Percentiles rank a stretch among this genome's conserved stretches.
Conservation (phyloP, 1,140 invertebrate species). For the Melitaea cinxia region DNA sequence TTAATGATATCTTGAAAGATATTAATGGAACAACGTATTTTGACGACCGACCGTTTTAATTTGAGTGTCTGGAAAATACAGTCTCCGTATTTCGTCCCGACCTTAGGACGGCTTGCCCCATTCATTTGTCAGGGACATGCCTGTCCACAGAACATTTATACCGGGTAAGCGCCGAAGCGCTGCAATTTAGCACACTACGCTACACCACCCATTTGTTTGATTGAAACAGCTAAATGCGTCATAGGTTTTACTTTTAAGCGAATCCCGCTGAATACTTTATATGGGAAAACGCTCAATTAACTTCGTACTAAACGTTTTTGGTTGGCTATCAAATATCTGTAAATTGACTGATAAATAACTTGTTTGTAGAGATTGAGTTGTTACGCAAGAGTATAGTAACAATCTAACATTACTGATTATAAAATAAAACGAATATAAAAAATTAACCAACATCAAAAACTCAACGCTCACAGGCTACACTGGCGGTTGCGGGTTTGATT, state of each 20-base stretch:
- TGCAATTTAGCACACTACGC: slow-evolving; percentile 35
- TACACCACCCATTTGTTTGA: slow-evolving; percentile 32
- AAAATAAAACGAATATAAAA: too few relatives aligned
- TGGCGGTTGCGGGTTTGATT: too few relatives aligned
- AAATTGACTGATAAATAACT: slow-evolving; percentile 16
- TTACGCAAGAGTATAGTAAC: background rate
- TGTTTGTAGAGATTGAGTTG: background rate
- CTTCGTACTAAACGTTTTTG: slow-evolving; percentile 23
- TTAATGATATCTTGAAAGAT: too few relatives aligned
- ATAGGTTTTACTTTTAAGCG: slow-evolving; percentile 35
- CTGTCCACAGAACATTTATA: slow-evolving; percentile 41
- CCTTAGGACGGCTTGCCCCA: slow-evolving; percentile 28
- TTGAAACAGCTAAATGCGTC: slow-evolving; percentile 30
- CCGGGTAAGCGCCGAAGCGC: slow-evolving; percentile 33
- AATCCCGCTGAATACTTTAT: slow-evolving; percentile 31
- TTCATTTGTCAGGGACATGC: slow-evolving; percentile 42
- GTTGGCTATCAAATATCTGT: slow-evolving; percentile 10
- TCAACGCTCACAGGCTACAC: too few relatives aligned
- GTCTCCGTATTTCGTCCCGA: slow-evolving; percentile 24
- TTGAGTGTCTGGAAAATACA: slow-evolving; percentile 5
- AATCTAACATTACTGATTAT: background rate
- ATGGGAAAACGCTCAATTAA: slow-evolving; percentile 31
- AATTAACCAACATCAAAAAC: too few relatives aligned
- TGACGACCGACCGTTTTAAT: slow-evolving; percentile 10
- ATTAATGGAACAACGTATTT: background rate